phyloP scores from a whole-genome alignment of 2,797 vertebrate genomes.

The Melanotaenia boesemani region DNA sequence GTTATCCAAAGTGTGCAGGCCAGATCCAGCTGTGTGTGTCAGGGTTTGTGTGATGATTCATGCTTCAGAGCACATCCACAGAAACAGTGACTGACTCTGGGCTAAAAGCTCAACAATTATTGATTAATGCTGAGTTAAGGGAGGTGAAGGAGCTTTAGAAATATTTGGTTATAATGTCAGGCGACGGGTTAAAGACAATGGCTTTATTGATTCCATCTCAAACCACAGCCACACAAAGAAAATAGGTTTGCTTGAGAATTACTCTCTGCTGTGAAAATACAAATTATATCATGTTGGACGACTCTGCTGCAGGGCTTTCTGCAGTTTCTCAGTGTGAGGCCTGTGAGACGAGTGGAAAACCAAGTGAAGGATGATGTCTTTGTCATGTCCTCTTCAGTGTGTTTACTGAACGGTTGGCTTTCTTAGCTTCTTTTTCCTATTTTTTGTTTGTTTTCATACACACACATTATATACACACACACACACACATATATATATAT shows the following conservation, averaged over 20 bases:
- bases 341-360: not conserved
- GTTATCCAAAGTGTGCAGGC: slow-evolving; percentile 43
- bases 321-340: not conserved
- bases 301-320: no score
- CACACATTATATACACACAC: no score
- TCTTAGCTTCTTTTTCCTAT: not conserved
- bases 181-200: slow-evolving; percentile 20
- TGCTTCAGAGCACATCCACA: slow-evolving; percentile 25
- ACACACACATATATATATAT: no score
- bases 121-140: slow-evolving; percentile 37
- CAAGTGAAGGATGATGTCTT: not conserved
- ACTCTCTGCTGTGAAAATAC: no score
- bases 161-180: slow-evolving; percentile 40
- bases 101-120: slow-evolving; percentile 24
- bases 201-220: slow-evolving; percentile 25
- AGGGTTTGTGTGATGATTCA: slow-evolving; percentile 43
- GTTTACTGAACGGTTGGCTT: not conserved
- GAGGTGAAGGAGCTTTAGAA: slow-evolving; percentile 35
- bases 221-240: not conserved
- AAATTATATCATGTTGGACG: not conserved
- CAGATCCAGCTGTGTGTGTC: slow-evolving; percentile 26
- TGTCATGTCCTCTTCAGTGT: not conserved
- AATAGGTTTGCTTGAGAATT: not conserved
- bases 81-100: slow-evolving; percentile 31
- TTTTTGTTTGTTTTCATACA: not conserved